Conservation (phyloP, 2,797 vertebrate species). For the Mallotus villosus region DNA sequence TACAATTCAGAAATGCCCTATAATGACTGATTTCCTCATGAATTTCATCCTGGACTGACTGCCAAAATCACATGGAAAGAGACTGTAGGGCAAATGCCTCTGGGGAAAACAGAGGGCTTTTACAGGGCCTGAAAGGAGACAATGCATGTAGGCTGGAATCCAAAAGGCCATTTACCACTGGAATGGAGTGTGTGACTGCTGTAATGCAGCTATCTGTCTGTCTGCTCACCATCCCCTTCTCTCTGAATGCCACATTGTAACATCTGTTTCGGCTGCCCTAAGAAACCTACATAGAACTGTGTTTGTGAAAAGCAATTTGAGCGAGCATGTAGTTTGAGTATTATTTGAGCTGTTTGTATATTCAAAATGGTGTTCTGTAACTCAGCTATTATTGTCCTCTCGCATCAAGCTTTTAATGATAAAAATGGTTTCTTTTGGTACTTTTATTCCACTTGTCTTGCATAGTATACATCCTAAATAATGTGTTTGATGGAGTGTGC, state of each 20-base stretch:
- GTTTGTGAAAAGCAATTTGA: slow-evolving; percentile 42
- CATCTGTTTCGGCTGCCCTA: slow-evolving; percentile 50
- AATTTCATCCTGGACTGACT: slow-evolving; percentile 38
- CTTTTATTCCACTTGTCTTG: neutral
- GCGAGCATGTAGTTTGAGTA: slow-evolving; percentile 30
- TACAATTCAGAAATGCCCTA: slow-evolving; percentile 32
- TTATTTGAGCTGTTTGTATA: slow-evolving; percentile 14
- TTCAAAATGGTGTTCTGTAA: slow-evolving; percentile 2
- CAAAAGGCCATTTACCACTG: slow-evolving; percentile 65
- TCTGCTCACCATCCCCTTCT: slow-evolving; percentile 48
- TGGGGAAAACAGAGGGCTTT: slow-evolving; percentile 69
- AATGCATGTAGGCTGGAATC: slow-evolving; percentile 69
- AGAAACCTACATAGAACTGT: slow-evolving; percentile 45
- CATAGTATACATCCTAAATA: neutral
- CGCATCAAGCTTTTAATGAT: neutral
- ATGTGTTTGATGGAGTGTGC: slow-evolving; percentile 16
- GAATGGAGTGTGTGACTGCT: slow-evolving; percentile 67
- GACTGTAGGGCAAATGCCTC: slow-evolving; percentile 62
- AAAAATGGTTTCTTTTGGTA: slow-evolving; percentile 5
- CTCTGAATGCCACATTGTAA: slow-evolving; percentile 57
- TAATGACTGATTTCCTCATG: slow-evolving; percentile 49
- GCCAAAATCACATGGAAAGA: slow-evolving; percentile 61
- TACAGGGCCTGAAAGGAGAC: slow-evolving; percentile 64
- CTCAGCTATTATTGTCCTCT: slow-evolving; percentile 11
- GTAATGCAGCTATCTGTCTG: slow-evolving; percentile 63